A percentile compares a stretch with the other conserved stretches of the same genome.
Conservation (phyloP, 2,113 vertebrate genomes). For the Dasyurus viverrinus region DNA sequence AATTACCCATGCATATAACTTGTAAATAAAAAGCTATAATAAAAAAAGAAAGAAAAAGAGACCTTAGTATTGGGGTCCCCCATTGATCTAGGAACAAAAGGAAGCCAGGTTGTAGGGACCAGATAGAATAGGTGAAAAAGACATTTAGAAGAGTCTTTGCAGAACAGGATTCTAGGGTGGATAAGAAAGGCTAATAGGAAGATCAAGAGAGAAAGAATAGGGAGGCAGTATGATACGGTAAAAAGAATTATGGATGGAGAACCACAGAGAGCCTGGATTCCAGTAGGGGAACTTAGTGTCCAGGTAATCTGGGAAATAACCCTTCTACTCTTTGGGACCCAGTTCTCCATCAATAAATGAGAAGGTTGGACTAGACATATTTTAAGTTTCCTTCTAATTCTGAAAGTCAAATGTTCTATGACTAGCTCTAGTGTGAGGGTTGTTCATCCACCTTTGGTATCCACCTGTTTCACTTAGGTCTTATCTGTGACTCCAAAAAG, state of each 20-base stretch:
- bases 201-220: neutral
- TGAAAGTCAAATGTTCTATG: no score
- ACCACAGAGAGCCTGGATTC: neutral
- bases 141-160: neutral
- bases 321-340: neutral
- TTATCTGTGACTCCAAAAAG: no score
- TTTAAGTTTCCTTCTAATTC: no score
- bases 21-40: no score
- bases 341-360: neutral
- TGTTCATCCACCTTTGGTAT: no score
- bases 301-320: neutral
- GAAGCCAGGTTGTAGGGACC: neutral
- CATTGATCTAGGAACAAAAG: neutral
- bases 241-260: neutral
- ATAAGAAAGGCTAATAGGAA: neutral
- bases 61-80: neutral
- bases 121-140: neutral
- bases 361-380: no score
- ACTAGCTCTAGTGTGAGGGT: no score
- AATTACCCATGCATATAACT: no score
- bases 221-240: neutral
- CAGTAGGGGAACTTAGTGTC: neutral
- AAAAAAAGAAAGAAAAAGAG: neutral
- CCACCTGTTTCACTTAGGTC: no score
- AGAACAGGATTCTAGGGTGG: neutral